These are phyloP conservation scores for Lithophane semibrunnea DNA, from an alignment of 2,888 invertebrate species.

Conservation along the genomic window DNA sequence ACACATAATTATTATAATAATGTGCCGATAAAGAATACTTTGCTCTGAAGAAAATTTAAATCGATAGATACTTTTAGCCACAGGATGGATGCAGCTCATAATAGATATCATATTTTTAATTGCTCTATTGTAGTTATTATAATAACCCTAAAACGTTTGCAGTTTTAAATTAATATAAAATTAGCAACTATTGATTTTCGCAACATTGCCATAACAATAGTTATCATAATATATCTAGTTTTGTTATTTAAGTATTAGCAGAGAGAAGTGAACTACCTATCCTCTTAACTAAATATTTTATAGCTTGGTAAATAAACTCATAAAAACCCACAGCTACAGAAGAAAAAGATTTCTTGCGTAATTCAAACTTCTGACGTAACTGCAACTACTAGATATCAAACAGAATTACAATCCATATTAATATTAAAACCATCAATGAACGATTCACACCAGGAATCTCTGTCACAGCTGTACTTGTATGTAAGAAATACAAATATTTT, in stretches of 20 bases:
- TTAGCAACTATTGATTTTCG: no score
- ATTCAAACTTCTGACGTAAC: background rate
- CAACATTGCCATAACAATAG: no score
- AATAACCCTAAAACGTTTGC: background rate
- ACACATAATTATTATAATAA: background rate
- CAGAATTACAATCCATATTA: background rate
- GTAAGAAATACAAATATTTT: slow-evolving; percentile 45
- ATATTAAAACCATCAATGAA: slow-evolving; percentile 43
- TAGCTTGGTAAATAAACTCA: background rate
- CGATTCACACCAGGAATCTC: slow-evolving; percentile 24
- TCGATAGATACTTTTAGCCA: background rate
- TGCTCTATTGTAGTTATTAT: background rate
- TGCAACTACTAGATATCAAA: background rate
- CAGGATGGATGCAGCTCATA: background rate
- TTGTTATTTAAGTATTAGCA: no score
- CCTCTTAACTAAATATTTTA: no score
- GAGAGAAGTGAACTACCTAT: background rate
- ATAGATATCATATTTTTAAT: no score
- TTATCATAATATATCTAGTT: no score
- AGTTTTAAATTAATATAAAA: background rate
- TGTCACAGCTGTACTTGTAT: background rate
- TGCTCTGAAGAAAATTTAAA: background rate
- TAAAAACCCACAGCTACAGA: background rate
- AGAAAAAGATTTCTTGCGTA: background rate
- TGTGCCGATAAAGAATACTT: background rate